Evolutionary conservation across 1,140 invertebrate genomes (phyloP).

Genomic region (Whitmania pigra): DNA sequence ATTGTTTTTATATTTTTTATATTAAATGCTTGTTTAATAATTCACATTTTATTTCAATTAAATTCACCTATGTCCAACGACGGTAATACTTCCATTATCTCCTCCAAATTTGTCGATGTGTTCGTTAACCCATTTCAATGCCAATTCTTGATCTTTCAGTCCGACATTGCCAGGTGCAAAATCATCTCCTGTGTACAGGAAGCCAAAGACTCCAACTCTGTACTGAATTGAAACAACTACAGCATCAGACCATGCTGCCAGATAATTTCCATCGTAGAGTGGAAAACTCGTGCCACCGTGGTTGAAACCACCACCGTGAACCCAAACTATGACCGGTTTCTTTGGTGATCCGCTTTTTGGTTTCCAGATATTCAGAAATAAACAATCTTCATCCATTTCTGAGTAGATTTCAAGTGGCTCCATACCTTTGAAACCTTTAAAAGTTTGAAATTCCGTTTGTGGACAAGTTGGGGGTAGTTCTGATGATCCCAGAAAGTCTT

Average conservation of each 20-base stretch:
- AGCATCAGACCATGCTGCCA: conserved; percentile 52
- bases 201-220: conserved; percentile 68
- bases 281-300: no score
- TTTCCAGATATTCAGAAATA: conserved; percentile 6
- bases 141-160: conserved; percentile 52
- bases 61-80: conserved; percentile 54
- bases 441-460: no score
- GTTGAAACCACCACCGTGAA: background rate
- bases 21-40: no score
- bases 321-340: background rate
- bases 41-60: no score
- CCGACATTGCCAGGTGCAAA: conserved; percentile 51
- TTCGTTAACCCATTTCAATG: conserved; percentile 49
- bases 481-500: no score
- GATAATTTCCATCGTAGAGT: no score
- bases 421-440: no score
- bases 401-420: no score
- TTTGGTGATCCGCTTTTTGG: background rate
- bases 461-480: no score
- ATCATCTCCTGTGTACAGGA: conserved; percentile 59
- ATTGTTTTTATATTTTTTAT: no score
- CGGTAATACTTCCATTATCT: conserved; percentile 31
- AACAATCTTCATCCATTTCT: background rate
- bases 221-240: conserved; percentile 86
- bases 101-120: conserved; percentile 37